A percentile compares a stretch with the other conserved stretches of the same genome.
Evolutionary conservation across 2,888 invertebrate genomes (phyloP).

Genomic region (Ophraella communa): DNA sequence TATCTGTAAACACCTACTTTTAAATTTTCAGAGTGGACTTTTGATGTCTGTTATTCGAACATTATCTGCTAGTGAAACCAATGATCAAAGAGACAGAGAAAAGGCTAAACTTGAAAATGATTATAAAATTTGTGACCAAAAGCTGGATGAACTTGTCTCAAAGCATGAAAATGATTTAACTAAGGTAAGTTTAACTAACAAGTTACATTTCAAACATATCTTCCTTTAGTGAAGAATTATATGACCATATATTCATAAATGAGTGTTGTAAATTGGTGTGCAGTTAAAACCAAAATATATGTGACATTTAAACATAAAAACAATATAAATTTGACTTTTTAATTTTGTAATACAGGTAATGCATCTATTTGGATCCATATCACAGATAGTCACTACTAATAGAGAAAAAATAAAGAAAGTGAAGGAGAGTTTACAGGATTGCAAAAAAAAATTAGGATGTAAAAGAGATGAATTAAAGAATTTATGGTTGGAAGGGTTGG

Average conservation of each 20-base stretch:
- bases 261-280: too few relatives aligned
- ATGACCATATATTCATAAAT: too few relatives aligned
- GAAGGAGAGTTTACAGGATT: constrained; percentile 81
- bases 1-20: constrained; percentile 25
- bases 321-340: background rate
- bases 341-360: constrained; percentile 55
- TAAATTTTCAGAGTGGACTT: constrained; percentile 72
- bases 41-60: constrained; percentile 96
- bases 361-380: constrained; percentile 78
- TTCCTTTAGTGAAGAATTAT: too few relatives aligned
- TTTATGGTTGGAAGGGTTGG: constrained; percentile 94
- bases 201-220: too few relatives aligned
- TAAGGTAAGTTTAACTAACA: constrained; percentile 64
- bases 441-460: constrained; percentile 85
- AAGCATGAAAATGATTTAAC: constrained; percentile 87
- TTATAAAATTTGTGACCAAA: constrained; percentile 88
- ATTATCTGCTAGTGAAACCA: constrained; percentile 91
- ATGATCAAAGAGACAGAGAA: constrained; percentile 91
- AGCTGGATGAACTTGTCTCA: constrained; percentile 86
- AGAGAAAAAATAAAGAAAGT: constrained; percentile 78
- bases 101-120: constrained; percentile 93
- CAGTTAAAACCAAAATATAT: too few relatives aligned
- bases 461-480: constrained; percentile 91
- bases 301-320: too few relatives aligned
- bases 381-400: constrained; percentile 77